A percentile compares a stretch with the other conserved stretches of the same genome.
Conservation (phyloP, 2,888 invertebrate genomes). For the Hirudinaria manillensis region DNA sequence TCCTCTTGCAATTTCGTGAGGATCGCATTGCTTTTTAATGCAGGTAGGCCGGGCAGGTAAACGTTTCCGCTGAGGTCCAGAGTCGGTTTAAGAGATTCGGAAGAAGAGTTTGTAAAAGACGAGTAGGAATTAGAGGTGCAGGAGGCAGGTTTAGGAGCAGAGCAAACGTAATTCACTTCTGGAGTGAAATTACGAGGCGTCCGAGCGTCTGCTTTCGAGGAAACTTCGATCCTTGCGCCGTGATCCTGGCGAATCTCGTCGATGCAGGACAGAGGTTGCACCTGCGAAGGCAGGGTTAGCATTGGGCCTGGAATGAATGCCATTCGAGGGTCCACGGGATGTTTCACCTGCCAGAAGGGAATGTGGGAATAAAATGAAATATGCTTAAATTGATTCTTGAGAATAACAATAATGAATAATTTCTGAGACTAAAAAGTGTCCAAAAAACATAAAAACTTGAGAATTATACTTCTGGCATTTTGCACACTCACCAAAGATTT, state of each 20-base stretch:
- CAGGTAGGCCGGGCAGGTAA: not conserved
- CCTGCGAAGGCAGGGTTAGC: not conserved
- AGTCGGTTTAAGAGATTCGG: not conserved
- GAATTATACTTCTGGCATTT: slow-evolving; percentile 51
- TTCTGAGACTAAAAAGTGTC: not conserved
- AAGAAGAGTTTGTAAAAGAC: no score
- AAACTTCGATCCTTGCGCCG: no score
- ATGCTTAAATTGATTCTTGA: no score
- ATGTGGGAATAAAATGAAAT: not conserved
- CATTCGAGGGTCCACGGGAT: not conserved
- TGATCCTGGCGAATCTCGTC: not conserved
- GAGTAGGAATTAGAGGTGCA: no score
- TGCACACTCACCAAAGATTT: slow-evolving; percentile 73
- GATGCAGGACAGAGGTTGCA: not conserved
- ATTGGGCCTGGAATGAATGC: not conserved
- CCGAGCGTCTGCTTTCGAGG: no score
- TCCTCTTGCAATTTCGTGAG: not conserved
- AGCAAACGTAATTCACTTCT: not conserved
- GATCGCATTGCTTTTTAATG: not conserved
- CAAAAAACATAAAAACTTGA: not conserved
- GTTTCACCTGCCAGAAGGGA: slow-evolving; percentile 12
- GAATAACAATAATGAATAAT: not conserved
- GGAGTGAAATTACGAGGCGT: no score
- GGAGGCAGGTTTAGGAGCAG: not conserved
- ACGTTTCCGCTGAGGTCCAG: slow-evolving; percentile 7